These are phyloP conservation scores for Coleophora deauratella DNA, from an alignment of 2,888 invertebrate species.

Conservation along the genomic window DNA sequence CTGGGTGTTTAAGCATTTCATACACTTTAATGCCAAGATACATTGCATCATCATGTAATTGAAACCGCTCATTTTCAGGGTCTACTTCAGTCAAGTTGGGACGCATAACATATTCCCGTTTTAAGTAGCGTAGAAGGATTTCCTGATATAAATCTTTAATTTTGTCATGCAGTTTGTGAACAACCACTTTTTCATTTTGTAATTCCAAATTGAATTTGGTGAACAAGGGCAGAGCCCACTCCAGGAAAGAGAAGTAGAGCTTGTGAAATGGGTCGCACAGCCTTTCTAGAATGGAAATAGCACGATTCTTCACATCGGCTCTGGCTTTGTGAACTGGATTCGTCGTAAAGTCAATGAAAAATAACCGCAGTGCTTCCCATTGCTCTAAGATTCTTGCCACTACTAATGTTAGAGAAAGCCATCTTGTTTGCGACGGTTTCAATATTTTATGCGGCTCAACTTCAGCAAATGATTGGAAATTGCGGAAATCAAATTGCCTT, in stretches of 20 bases:
- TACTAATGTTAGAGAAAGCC: slow-evolving; percentile 4
- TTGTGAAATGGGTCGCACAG: slow-evolving; percentile 12
- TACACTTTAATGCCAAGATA: slow-evolving; percentile 12
- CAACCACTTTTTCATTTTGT: slow-evolving; percentile 13
- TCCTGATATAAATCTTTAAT: slow-evolving; percentile 8
- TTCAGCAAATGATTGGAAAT: slow-evolving; percentile 3
- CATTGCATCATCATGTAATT: slow-evolving; percentile 7
- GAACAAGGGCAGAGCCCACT: slow-evolving; percentile 12
- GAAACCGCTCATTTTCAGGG: slow-evolving; percentile 5
- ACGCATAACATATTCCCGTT: slow-evolving; percentile 9
- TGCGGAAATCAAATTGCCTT: slow-evolving; percentile 4
- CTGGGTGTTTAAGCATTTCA: slow-evolving; percentile 6
- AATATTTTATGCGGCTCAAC: slow-evolving; percentile 6
- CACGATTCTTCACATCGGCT: slow-evolving; percentile 12
- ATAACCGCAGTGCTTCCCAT: slow-evolving; percentile 2
- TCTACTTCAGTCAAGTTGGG: slow-evolving; percentile 7
- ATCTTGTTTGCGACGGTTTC: slow-evolving; percentile 6
- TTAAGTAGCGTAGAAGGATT: slow-evolving; percentile 9
- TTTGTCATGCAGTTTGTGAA: slow-evolving; percentile 12
- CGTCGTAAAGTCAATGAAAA: slow-evolving; percentile 13
- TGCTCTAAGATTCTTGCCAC: slow-evolving; percentile 3
- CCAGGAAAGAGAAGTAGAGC: slow-evolving; percentile 12
- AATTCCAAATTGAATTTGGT: slow-evolving; percentile 16
- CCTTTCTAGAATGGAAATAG: slow-evolving; percentile 11
- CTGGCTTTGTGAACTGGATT: slow-evolving; percentile 10